Evolutionary conservation across 2,888 invertebrate species (phyloP).

Genomic region (Diachrysia chrysitis): DNA sequence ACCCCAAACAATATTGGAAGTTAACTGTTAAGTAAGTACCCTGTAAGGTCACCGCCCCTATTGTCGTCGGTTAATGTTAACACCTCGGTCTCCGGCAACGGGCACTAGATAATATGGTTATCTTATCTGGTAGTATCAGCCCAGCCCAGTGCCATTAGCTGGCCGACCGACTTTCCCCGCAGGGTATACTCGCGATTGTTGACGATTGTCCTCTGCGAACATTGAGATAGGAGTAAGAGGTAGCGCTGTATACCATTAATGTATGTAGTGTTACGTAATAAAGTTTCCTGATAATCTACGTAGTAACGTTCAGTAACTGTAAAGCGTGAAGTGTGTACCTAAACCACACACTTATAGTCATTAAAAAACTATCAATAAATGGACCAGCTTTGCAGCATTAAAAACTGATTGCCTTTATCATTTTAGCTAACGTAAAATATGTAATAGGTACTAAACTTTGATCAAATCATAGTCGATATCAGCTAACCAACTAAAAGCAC

Average conservation of each 20-base stretch:
- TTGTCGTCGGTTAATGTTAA: slow-evolving; percentile 56
- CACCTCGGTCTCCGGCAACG: slow-evolving; percentile 54
- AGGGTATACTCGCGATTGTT: slow-evolving; percentile 70
- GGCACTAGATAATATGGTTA: slow-evolving; percentile 68
- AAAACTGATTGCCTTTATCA: too few species aligned
- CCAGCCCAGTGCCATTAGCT: slow-evolving; percentile 76
- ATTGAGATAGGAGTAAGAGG: slow-evolving; percentile 54
- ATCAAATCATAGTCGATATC: too few species aligned
- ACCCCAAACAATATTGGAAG: background rate
- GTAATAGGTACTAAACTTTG: too few species aligned
- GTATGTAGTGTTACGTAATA: background rate
- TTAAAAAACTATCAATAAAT: too few species aligned
- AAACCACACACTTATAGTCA: too few species aligned
- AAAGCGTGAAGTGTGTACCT: too few species aligned
- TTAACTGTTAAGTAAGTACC: background rate
- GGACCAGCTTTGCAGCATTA: too few species aligned
- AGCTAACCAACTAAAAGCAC: too few species aligned
- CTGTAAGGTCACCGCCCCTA: slow-evolving; percentile 47
- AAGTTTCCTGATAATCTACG: too few species aligned
- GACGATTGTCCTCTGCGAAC: slow-evolving; percentile 72
- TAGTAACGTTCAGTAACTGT: too few species aligned
- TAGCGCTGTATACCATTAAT: slow-evolving; percentile 31
- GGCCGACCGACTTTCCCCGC: slow-evolving; percentile 84
- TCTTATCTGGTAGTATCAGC: slow-evolving; percentile 80
- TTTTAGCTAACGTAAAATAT: too few species aligned